Base-by-base conservation (phyloP, 1,140 invertebrate genomes). In the Lucilia sericata region DNA sequence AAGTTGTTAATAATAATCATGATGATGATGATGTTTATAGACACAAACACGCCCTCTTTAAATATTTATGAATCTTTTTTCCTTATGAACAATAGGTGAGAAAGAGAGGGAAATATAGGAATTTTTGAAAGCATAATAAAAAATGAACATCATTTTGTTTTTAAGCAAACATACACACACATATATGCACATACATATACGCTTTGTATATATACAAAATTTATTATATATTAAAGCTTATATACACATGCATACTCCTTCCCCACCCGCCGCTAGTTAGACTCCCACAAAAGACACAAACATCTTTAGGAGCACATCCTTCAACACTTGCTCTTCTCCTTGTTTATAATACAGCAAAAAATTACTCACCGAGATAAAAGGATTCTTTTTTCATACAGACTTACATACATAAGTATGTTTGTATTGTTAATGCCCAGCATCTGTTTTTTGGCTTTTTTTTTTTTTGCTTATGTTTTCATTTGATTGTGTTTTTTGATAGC, bases 41-140 rank as follows among this genome's bases (percentile, higher is more conserved):
- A 80, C 42, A 80, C 76, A 80, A 80, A 80, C 76, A 80, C 76
- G 76, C 76, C 76, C 76, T 80, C 76, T 80, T 80, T 80, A 80
- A 80, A 80, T 80, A 80, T 80, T 80, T 49, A 80, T 80, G 47
- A 80, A 80, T 80, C 8, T 51, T 3, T 14, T 21, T 34, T 13
- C 10, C 0, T 51, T 25, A 13, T 47, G 47, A 30, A 30, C 21
- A 21, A 19, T 8, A 49, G 76, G 76, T 13, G 0, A 80, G 42
- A 80, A 49, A 80, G 42, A 49, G 76, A 49, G 42, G 42, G 76
- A 49, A 80, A 17, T n/a, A 80, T 78, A 42, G 19, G 13, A 17
- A 14, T 60, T 60, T 78, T 42, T 78, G 42, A 9, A 47, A 10
- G 14, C n/a, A 42, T n/a, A 78, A 78, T 30, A 30, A 78, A 78